These are phyloP conservation scores for Bradypodion pumilum DNA, from an alignment of 2,797 vertebrate species.

Conservation along the genomic window DNA sequence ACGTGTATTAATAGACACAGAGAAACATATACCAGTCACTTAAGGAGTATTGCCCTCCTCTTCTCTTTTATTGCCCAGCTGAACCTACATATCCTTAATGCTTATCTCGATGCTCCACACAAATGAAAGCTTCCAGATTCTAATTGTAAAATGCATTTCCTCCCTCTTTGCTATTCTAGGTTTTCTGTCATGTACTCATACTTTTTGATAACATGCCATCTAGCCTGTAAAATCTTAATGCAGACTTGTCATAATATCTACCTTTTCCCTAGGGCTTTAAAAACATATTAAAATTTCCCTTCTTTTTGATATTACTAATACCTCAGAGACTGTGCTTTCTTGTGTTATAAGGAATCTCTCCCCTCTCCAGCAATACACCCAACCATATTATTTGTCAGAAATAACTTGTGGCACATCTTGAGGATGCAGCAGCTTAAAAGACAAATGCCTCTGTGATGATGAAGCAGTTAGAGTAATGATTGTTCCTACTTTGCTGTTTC, in stretches of 20 bases:
- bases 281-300: slow-evolving; percentile 42
- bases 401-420: slow-evolving; percentile 23
- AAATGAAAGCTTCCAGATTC: slow-evolving; percentile 2
- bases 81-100: background rate
- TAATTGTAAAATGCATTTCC: background rate
- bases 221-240: slow-evolving; percentile 27
- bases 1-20: background rate
- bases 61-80: background rate
- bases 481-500: slow-evolving; percentile 33
- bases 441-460: slow-evolving; percentile 6
- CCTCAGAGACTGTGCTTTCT: slow-evolving; percentile 26
- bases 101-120: background rate
- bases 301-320: slow-evolving; percentile 33
- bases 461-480: slow-evolving; percentile 44
- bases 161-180: slow-evolving; percentile 12
- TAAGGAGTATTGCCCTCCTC: too few species aligned
- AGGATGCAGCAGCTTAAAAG: slow-evolving; percentile 49
- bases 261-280: slow-evolving; percentile 37
- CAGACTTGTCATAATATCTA: slow-evolving; percentile 38
- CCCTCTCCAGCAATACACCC: slow-evolving; percentile 43
- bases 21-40: background rate
- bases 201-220: slow-evolving; percentile 20
- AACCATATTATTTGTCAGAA: slow-evolving; percentile 54
- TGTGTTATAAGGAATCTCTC: slow-evolving; percentile 30
- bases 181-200: slow-evolving; percentile 9